These are phyloP conservation scores for Drosophila santomea DNA, from an alignment of 1,140 invertebrate genomes.

Conservation along the genomic window DNA sequence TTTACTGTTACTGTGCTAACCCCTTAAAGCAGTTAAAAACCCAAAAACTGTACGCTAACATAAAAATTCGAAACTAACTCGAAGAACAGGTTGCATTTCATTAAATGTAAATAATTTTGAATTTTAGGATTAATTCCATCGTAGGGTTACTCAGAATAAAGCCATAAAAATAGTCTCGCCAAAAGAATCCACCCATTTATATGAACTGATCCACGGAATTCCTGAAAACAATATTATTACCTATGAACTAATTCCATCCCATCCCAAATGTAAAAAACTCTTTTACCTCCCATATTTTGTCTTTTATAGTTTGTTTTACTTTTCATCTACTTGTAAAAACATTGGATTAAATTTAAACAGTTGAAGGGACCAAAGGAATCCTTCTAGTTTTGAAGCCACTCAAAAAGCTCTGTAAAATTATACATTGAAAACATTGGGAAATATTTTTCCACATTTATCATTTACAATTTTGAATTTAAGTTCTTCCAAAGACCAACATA, in stretches of 20 bases:
- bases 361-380: too few species aligned
- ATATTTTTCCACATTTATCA: too few species aligned
- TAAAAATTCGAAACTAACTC: conserved; percentile 53
- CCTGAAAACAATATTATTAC: conserved; percentile 13
- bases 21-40: conserved; percentile 36
- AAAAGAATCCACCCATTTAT: conserved; percentile 54
- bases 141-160: conserved; percentile 22
- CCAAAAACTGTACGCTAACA: conserved; percentile 64
- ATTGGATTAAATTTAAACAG: conserved; percentile 37
- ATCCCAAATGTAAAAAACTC: conserved; percentile 19
- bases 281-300: conserved; percentile 21
- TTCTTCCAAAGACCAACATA: too few species aligned
- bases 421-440: too few species aligned
- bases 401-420: too few species aligned
- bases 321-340: conserved; percentile 57
- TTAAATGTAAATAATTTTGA: conserved; percentile 15
- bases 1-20: conserved; percentile 68
- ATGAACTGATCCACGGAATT: conserved; percentile 10
- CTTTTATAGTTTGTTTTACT: conserved; percentile 57
- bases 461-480: too few species aligned
- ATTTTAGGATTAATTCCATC: conserved; percentile 32
- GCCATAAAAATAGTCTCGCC: conserved; percentile 70
- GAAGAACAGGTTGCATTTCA: conserved; percentile 23
- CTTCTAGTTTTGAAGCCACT: too few species aligned
- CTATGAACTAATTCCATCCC: conserved; percentile 33